Conservation (phyloP, 1,140 invertebrate genomes). For the Magallana gigas region DNA sequence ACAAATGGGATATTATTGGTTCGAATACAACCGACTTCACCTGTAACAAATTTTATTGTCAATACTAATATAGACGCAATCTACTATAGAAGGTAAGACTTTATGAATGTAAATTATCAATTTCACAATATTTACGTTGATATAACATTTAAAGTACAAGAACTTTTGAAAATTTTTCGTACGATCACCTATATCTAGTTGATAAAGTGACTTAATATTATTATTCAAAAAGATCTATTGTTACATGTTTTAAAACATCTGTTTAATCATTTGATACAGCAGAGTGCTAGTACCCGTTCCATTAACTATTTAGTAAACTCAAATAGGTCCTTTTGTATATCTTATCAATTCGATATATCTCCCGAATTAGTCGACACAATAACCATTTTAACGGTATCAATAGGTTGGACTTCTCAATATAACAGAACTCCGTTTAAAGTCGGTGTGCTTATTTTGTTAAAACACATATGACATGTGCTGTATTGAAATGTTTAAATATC, state of each 20-base stretch:
- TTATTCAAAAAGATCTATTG: no score
- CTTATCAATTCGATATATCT: conserved; percentile 36
- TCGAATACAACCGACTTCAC: no score
- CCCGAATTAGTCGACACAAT: conserved; percentile 30
- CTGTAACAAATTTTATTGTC: no score
- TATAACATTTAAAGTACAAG: neutral
- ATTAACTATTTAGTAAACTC: neutral
- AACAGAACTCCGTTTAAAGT: conserved; percentile 34
- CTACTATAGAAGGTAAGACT: neutral
- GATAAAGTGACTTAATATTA: no score
- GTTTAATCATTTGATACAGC: neutral
- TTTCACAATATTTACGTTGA: neutral
- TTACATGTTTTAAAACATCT: neutral
- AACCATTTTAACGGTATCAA: conserved; percentile 22
- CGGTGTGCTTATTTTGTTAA: neutral
- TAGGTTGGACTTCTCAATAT: neutral
- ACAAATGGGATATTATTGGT: no score
- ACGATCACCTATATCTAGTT: neutral
- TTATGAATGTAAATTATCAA: neutral
- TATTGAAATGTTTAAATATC: conserved; percentile 37
- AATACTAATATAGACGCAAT: no score
- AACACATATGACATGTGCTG: conserved; percentile 29
- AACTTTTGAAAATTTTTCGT: neutral
- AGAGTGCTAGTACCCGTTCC: neutral
- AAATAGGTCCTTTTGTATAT: neutral